Base-by-base conservation (phyloP, 92 coral and sea anemone species). In the Parazoanthus darwini region DNA sequence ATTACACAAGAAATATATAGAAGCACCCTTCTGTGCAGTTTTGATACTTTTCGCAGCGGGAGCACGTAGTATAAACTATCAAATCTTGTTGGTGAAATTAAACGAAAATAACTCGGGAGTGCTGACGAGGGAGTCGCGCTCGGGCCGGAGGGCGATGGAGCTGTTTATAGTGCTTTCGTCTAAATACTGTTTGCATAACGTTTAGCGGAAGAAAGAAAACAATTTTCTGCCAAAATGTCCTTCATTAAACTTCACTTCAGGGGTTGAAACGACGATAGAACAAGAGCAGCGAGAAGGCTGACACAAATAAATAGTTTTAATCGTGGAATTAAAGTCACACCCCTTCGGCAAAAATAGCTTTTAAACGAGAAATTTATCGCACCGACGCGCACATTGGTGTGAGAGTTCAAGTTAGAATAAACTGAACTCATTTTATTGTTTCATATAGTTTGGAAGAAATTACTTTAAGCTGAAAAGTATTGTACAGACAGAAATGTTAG, bases 161-260 rank as follows among this genome's bases (percentile, higher is more conserved):
- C 87, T 38, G 78, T 71, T 70, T 71, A 74, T 71, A 50, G 74
- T 36, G 63, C 65, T 70, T 46, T 72, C 87, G n/a, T 22, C 29
- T 84, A 84, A 84, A 70, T 84, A 84, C 50, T 84, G 87, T 84
- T 72, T 84, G 87, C 87, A 84, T 84, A 84, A 68, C 87, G 87
- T 84, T 84, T 84, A 84, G 74, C 87, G 87, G 87, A 84, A 84
- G 87, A 84, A 84, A 84, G 87, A 84, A 84, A 84, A 46, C 87
- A 84, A 84, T 84, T 84, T 84, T 84, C 87, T 71, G 56, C 79
- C 79, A 71, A 84, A 84, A 84, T 84, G 87, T 84, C 79, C 18
- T 84, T 84, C 87, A 84, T 84, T 84, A 84, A 84, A 74, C 36
- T 71, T 84, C 67, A 84, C 87, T 84, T 71, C 77, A 72, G 87